Evolutionary conservation across 2,797 vertebrate species (phyloP).

Genomic region (Sciurus carolinensis): DNA sequence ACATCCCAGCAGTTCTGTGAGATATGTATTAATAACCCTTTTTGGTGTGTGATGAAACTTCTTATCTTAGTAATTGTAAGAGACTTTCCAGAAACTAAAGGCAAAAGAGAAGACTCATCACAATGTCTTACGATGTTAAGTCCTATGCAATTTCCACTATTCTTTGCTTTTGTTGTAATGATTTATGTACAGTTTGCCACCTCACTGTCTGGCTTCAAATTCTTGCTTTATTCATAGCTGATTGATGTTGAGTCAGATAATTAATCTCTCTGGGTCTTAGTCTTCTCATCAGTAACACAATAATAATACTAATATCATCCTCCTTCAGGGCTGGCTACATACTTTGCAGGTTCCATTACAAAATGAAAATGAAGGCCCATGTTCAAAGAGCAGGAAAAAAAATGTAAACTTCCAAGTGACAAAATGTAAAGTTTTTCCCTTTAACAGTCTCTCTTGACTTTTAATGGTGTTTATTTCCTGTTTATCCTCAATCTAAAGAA

Average conservation of each 20-base stretch:
- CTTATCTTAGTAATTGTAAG: not conserved
- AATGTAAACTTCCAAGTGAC: not conserved
- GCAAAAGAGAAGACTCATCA: rapidly evolving
- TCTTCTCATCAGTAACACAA: not conserved
- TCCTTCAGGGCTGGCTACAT: not conserved
- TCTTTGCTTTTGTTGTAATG: not conserved
- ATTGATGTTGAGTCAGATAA: slow-evolving; percentile 14
- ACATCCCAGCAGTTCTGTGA: not conserved
- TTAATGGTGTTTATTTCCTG: not conserved
- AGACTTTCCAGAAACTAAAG: not conserved
- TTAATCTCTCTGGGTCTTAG: not conserved
- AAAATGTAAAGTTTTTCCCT: not conserved
- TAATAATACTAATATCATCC: not conserved
- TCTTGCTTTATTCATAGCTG: not conserved
- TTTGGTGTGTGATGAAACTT: not conserved
- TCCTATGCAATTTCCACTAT: not conserved
- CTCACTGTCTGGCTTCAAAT: not conserved
- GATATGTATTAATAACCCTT: not conserved
- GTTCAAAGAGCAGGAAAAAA: not conserved
- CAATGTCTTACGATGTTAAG: not conserved
- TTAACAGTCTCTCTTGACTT: not conserved
- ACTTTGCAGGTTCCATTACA: not conserved
- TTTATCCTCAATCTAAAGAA: not conserved
- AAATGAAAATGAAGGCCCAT: not conserved
- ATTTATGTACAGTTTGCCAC: not conserved